Evolutionary conservation across 1,140 invertebrate genomes (phyloP), one percentile per base, ranked within the genome.

Genomic region (Trachymyrmex septentrionalis): DNA sequence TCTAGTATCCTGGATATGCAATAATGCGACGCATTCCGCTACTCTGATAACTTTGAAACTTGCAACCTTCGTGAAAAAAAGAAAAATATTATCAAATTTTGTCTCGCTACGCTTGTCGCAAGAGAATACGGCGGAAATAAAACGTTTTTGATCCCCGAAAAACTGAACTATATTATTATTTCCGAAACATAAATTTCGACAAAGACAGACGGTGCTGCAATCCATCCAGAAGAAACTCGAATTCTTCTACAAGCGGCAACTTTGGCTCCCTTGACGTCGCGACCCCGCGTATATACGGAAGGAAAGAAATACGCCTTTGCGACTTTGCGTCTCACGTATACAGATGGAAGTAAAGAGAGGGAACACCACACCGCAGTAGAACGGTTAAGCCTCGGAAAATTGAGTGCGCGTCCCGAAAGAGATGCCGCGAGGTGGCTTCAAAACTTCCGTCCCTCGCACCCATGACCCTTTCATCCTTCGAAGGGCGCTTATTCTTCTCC

Each of bases 321-420:
- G 50, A 89, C 80, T 88, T 80, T 87, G 90, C 86, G 91, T 88
- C 86, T 86, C 69, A 30, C 69, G 72, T 86, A 75, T 73, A 27
- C 55, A 77, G 80, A 88, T 75, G 81, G 9, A 59, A n/a, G n/a
- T 63, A 85, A 84, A 87, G 66, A 77, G 85, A 84, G 77, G 84
- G 88, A 88, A 90, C 85, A 76, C 48, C 75, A 67, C 55, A 72
- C n/a, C 30, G 27, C n/a, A 48, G 73, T 44, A 66, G 63, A 59
- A 38, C 87, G 91, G 90, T 92, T 94, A 94, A 94, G 94, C 94
- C 92, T 91, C 91, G 92, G 92, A 94, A 94, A 94, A 94, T 94
- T 94, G 94, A 94, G 93, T 92, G 90, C 92, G 87, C 93, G 77
- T 67, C 90, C 53, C 80, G 67, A 88, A 90, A 90, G 89, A 87